Base-by-base conservation (phyloP, 2,888 invertebrate species). In the Clostera curtula region DNA sequence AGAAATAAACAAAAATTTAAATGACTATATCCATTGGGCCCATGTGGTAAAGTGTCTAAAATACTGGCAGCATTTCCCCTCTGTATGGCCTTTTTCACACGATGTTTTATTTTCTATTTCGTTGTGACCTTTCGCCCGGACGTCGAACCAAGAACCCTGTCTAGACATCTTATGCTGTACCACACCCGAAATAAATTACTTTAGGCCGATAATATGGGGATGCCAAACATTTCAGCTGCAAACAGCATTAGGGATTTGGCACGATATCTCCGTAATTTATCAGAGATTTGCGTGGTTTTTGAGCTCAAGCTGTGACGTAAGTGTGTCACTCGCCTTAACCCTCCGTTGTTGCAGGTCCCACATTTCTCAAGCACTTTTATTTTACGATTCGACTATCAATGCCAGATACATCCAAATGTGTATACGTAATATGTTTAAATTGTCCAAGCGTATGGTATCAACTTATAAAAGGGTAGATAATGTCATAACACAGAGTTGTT, bases 91-190 rank as follows among this genome's bases (percentile, higher is more conserved):
- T n/a, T n/a, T n/a, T n/a, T n/a, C n/a, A n/a, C 41, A 52, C 54
- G 55, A 49, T 64, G 64, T 74, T 72, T 68, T 61, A 58, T 65
- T 75, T 73, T 74, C 72, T 65, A 74, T 74, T 70, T 57, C 33
- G 49, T 46, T 34, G 39, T 60, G 79, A 77, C 82, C 80, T 80
- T 77, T 79, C 49, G 76, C 49, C 75, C 71, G 75, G 74, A 67
- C 64, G 59, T 50, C 66, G 65, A 67, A 67, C 67, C 44, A 52
- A 50, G 56, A 43, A 49, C 53, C 40, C 27, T 50, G 80, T 82
- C 82, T 82, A 82, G 82, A 80, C 82, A 56, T 53, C 53, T 56
- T 43, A 59, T 56, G 45, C 58, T 53, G 43, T 53, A 52, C 44
- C 50, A 13, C 27, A 36, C 34, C 32, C 39, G 34, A 36, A 49